phyloP scores from a whole-genome alignment of 2,113 vertebrate species.

The Bettongia penicillata region DNA sequence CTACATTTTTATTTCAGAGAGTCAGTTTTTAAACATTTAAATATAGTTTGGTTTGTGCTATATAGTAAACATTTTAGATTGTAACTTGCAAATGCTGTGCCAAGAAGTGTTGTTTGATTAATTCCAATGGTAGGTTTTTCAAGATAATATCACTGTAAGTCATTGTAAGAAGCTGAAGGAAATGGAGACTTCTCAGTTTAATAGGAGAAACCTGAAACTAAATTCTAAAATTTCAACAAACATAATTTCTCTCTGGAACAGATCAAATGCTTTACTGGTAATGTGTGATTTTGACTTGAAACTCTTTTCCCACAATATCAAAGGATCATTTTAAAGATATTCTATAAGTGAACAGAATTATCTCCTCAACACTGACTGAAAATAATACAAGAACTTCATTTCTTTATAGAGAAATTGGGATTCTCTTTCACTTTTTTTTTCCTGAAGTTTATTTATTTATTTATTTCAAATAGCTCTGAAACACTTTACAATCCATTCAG shows the following conservation, averaged over 20 bases:
- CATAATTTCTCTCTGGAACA: not conserved
- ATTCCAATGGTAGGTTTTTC: not conserved
- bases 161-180: not conserved
- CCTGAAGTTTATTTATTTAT: constrained; percentile 41
- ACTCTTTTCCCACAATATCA: constrained; percentile 33
- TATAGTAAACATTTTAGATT: not conserved
- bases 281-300: constrained; percentile 9
- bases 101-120: not conserved
- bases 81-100: constrained; percentile 4
- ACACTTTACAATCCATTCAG: constrained; percentile 68
- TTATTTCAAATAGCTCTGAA: constrained; percentile 63
- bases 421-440: constrained; percentile 38
- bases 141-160: not conserved
- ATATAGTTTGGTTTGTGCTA: not conserved
- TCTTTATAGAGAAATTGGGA: constrained; percentile 23
- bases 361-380: not conserved
- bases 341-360: not conserved
- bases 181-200: not conserved
- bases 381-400: constrained; percentile 13
- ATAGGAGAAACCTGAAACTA: not conserved
- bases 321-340: constrained; percentile 7
- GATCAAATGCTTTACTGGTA: not conserved
- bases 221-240: not conserved
- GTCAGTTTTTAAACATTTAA: not conserved
- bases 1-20: not conserved